Conservation (phyloP, 2,797 vertebrate species). For the Typhlichthys subterraneus region DNA sequence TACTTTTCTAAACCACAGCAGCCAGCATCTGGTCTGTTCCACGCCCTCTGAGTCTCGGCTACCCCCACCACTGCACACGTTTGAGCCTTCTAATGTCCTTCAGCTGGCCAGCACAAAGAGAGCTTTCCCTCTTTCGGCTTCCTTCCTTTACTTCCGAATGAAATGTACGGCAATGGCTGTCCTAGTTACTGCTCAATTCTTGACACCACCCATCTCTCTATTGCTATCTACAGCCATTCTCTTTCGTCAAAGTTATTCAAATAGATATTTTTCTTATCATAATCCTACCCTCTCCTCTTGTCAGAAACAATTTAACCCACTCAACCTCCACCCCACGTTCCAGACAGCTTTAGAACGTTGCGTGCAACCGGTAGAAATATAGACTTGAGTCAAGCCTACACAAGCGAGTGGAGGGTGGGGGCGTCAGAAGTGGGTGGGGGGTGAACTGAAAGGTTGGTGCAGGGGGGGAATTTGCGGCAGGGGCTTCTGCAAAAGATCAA, state of each 20-base stretch:
- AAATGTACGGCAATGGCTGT: too few relatives aligned
- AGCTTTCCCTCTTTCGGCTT: not conserved
- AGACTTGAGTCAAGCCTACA: constrained; percentile 74
- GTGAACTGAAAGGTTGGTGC: constrained; percentile 11
- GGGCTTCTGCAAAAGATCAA: constrained; percentile 59
- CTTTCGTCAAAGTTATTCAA: constrained; percentile 18
- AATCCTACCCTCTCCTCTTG: constrained; percentile 26
- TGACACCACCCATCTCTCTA: not conserved
- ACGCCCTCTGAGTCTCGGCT: constrained; percentile 13
- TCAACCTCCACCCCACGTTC: constrained; percentile 7
- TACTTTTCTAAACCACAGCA: constrained; percentile 20
- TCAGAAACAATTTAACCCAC: constrained; percentile 7
- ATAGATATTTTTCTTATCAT: constrained; percentile 25
- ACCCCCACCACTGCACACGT: constrained; percentile 24
- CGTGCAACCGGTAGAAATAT: constrained; percentile 67
- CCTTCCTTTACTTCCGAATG: constrained; percentile 2
- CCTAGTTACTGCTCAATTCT: constrained; percentile 12
- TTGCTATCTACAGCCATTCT: constrained; percentile 15
- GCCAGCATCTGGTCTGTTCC: constrained; percentile 5
- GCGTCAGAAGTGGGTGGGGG: constrained; percentile 32
- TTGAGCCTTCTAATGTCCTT: constrained; percentile 41
- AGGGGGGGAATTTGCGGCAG: not conserved
- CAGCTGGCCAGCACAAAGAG: constrained; percentile 36
- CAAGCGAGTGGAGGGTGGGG: constrained; percentile 55
- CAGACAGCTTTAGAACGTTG: constrained; percentile 55